phyloP scores from a whole-genome alignment of 2,797 vertebrate genomes.

The Cyclopterus lumpus region DNA sequence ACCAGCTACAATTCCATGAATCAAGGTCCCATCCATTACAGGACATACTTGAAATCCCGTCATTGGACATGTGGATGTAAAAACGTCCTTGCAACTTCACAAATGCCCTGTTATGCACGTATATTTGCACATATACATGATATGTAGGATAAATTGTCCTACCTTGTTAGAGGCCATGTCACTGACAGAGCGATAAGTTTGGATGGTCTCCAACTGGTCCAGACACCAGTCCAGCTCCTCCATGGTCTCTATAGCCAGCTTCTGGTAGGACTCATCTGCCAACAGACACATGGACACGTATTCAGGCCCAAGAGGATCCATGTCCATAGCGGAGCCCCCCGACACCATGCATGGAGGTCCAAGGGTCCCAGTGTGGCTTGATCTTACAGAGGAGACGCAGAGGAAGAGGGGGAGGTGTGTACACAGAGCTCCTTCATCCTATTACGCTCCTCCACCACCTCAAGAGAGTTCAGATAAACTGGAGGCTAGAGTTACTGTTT shows the following conservation, averaged over 20 bases:
- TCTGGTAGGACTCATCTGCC: conserved; percentile 98
- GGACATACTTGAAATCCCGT: not conserved
- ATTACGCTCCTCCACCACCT: conserved; percentile 61
- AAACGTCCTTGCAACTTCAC: not conserved
- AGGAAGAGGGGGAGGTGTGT: conserved; percentile 78
- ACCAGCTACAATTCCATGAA: not conserved
- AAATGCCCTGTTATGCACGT: not conserved
- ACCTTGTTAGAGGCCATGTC: conserved; percentile 99
- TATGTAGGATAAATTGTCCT: conserved; percentile 58
- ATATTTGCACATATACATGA: not conserved
- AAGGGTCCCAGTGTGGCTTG: conserved; percentile 65
- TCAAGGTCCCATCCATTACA: not conserved
- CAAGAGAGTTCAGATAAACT: conserved; percentile 69
- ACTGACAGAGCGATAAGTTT: conserved; percentile 97
- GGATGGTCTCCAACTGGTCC: conserved; percentile 98
- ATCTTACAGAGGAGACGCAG: conserved; percentile 50
- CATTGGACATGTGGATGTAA: not conserved
- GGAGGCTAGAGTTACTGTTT: conserved; percentile 62
- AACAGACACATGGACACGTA: conserved; percentile 93
- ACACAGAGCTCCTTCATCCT: conserved; percentile 89
- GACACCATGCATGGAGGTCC: conserved; percentile 57
- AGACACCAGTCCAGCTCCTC: conserved; percentile 99
- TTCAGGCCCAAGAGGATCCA: conserved; percentile 87
- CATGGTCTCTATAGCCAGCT: conserved; percentile 96
- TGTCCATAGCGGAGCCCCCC: conserved; percentile 57